Evolutionary conservation across 2,797 vertebrate genomes (phyloP).

Genomic region (Mycteria americana): DNA sequence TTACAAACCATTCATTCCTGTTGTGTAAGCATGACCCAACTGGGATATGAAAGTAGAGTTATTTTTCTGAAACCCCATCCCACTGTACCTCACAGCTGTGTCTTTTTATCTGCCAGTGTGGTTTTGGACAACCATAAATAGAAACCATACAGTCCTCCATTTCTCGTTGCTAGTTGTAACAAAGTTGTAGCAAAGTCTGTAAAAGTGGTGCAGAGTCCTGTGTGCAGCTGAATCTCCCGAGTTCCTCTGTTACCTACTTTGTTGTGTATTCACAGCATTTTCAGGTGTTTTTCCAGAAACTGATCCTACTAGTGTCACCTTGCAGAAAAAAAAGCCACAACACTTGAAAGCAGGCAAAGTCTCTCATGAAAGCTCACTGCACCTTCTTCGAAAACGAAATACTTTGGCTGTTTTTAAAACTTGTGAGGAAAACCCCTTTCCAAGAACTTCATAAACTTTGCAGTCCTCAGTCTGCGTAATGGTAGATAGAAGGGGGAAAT

Average conservation of each 20-base stretch:
- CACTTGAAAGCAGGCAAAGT: neutral
- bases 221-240: neutral
- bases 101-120: slow-evolving; percentile 6
- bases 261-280: neutral
- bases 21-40: neutral
- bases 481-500: neutral
- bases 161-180: neutral
- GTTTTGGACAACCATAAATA: neutral
- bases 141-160: neutral
- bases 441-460: neutral
- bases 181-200: neutral
- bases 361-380: neutral
- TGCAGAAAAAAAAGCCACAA: neutral
- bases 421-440: neutral
- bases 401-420: neutral
- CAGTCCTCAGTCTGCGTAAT: neutral
- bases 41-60: neutral
- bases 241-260: neutral
- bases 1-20: neutral
- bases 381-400: neutral
- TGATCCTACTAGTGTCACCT: neutral
- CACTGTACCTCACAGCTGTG: neutral
- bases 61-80: slow-evolving; percentile 18
- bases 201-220: neutral
- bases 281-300: neutral